Percentiles rank a stretch among this genome's conserved stretches.
Conservation (phyloP, 2,797 vertebrate species). For the Platyrinchus mystaceus region DNA sequence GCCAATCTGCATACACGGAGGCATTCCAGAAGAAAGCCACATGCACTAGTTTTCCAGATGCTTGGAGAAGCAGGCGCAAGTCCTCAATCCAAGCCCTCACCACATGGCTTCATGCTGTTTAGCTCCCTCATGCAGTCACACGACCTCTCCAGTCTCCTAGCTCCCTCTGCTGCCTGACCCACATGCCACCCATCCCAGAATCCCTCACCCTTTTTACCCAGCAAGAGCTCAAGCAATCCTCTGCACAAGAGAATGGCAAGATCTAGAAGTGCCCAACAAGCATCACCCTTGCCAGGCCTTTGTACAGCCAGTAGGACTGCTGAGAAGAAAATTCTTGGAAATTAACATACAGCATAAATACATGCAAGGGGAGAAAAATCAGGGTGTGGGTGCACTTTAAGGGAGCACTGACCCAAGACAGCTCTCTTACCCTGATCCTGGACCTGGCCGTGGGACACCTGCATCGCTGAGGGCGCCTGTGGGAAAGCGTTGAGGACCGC, state of each 20-base stretch:
- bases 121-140: not conserved
- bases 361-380: rapidly evolving
- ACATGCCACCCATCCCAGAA: not conserved
- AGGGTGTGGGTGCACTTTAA: not conserved
- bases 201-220: not conserved
- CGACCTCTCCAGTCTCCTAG: not conserved
- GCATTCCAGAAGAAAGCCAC: not conserved
- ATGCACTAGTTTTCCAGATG: not conserved
- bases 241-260: rapidly evolving
- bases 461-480: constrained; percentile 90
- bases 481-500: constrained; percentile 98
- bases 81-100: not conserved
- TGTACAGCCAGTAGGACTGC: not conserved
- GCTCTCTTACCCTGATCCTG: constrained; percentile 89
- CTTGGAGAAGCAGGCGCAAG: not conserved
- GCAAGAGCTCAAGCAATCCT: not conserved
- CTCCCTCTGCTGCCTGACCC: not conserved
- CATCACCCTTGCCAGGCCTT: not conserved
- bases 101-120: not conserved
- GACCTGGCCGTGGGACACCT: constrained; percentile 91
- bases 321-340: not conserved
- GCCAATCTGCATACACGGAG: not conserved
- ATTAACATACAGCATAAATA: not conserved
- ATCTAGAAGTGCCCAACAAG: not conserved
- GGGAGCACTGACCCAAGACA: not conserved